Evolutionary conservation across 1,140 invertebrate genomes (phyloP).

Genomic region (Ceratitis capitata): DNA sequence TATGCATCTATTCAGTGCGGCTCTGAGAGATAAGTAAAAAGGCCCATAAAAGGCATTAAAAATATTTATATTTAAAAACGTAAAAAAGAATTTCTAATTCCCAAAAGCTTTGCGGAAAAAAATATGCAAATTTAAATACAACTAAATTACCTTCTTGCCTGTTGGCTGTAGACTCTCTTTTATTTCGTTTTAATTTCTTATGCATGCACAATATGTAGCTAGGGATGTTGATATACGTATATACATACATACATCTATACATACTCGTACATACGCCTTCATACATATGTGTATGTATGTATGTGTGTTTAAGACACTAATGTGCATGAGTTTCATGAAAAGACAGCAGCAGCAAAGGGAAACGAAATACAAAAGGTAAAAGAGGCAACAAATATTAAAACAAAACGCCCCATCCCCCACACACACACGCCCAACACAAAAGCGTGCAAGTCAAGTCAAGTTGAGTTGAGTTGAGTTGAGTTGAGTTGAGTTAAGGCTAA

Average conservation of each 20-base stretch:
- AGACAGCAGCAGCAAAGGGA: neutral
- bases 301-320: neutral
- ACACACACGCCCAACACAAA: too few species aligned
- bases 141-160: neutral
- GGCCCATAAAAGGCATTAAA: neutral
- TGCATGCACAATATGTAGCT: neutral
- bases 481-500: neutral
- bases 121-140: constrained; percentile 16
- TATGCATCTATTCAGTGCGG: neutral
- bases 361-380: neutral
- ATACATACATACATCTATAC: neutral
- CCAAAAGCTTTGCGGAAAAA: neutral
- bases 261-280: neutral
- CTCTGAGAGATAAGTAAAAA: neutral
- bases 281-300: neutral
- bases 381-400: neutral
- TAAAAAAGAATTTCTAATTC: neutral
- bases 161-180: neutral
- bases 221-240: too few species aligned
- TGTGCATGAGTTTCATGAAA: neutral
- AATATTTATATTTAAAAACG: neutral
- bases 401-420: neutral
- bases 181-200: neutral
- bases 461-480: neutral
- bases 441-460: constrained; percentile 1